Evolutionary conservation across 2,888 invertebrate genomes (phyloP).

Genomic region (Seira sanloemensis): DNA sequence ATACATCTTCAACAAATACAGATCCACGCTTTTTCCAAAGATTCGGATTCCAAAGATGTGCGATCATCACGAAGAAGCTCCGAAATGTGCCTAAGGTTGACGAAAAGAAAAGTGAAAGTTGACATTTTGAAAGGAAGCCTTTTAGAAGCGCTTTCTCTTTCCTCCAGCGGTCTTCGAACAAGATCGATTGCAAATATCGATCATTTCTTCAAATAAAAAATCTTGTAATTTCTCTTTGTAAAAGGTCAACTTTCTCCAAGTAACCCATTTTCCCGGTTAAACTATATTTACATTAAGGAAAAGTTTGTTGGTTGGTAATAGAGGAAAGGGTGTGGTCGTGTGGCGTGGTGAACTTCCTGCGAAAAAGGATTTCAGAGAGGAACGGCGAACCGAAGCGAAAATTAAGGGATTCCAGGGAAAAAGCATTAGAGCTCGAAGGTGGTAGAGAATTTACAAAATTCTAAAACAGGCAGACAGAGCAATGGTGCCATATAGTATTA

Average conservation of each 20-base stretch:
- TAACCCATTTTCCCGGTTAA: neutral
- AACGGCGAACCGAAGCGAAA: neutral
- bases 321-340: neutral
- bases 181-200: neutral
- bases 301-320: too few relatives aligned
- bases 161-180: conserved; percentile 5
- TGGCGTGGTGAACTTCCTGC: neutral
- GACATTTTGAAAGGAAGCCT: neutral
- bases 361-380: neutral
- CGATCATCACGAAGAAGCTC: too few relatives aligned
- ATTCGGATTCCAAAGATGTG: too few relatives aligned
- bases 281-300: neutral
- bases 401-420: conserved; percentile 46
- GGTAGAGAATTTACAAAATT: conserved; percentile 28
- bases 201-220: neutral
- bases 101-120: conserved; percentile 24
- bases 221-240: neutral
- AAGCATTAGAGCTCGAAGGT: conserved; percentile 33
- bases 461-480: conserved; percentile 40
- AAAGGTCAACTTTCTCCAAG: neutral
- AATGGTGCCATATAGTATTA: conserved; percentile 60
- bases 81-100: conserved; percentile 48
- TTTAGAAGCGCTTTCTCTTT: neutral
- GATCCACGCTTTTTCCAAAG: too few relatives aligned
- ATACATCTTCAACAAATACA: too few relatives aligned